Evolutionary conservation across 2,113 vertebrate species (phyloP).

Genomic region (Hypanus sabinus): DNA sequence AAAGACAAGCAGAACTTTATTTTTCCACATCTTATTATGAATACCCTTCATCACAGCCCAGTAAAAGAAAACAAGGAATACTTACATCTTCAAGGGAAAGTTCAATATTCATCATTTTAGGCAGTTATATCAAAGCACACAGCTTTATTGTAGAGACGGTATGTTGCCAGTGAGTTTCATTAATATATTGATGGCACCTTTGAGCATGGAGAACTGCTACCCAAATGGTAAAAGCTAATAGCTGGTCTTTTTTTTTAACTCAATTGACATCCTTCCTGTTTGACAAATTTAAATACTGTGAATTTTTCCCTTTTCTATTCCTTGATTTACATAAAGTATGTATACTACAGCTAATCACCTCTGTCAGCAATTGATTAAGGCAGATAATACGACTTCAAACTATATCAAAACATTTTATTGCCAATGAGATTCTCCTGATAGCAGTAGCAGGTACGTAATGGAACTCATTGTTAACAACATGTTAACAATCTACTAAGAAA

Average conservation of each 20-base stretch:
- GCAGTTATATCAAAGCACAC: background rate
- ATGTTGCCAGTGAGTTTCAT: background rate
- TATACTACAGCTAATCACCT: background rate
- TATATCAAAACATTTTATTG: no score
- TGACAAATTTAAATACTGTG: slow-evolving; percentile 7
- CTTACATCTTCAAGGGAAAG: background rate
- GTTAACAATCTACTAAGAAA: no score
- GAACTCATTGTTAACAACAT: no score
- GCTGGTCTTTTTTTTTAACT: background rate
- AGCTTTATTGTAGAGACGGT: background rate
- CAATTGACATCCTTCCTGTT: background rate
- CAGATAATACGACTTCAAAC: background rate
- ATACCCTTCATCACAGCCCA: background rate
- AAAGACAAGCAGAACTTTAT: background rate
- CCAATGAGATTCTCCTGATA: no score
- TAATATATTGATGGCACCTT: background rate
- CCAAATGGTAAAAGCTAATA: background rate
- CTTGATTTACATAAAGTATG: background rate
- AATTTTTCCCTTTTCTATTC: background rate
- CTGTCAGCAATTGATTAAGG: background rate
- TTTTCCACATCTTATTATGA: background rate
- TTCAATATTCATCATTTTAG: background rate
- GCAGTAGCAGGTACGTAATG: no score
- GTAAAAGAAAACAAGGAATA: background rate
- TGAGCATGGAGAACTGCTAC: background rate